Percentiles rank a stretch among this genome's conserved stretches.
phyloP scores from a whole-genome alignment of 2,797 vertebrate genomes.

The Enteromius radiatus region DNA sequence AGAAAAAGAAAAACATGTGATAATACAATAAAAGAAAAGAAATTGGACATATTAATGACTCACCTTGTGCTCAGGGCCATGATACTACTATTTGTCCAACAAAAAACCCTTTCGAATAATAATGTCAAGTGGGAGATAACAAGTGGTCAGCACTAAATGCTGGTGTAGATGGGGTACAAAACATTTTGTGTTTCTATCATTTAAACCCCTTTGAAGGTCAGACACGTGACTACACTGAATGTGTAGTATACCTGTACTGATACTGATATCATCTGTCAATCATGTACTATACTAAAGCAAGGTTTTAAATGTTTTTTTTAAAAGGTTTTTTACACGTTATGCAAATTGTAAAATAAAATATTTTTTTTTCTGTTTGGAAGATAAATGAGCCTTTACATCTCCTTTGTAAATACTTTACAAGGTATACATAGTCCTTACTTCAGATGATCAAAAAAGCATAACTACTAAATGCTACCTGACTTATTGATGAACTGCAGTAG shows the following conservation, averaged over 20 bases:
- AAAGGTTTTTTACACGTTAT: too few relatives aligned
- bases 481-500: too few relatives aligned
- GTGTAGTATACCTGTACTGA: neutral
- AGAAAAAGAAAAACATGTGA: too few relatives aligned
- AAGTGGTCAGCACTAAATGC: neutral
- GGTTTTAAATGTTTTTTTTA: neutral
- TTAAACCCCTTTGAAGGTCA: neutral
- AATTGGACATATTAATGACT: neutral
- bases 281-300: neutral
- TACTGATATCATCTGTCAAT: neutral
- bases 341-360: too few relatives aligned
- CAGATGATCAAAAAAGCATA: too few relatives aligned
- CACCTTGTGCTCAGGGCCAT: neutral
- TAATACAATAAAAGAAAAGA: neutral
- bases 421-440: too few relatives aligned
- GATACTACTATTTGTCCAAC: neutral
- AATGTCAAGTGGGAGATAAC: neutral
- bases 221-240: neutral
- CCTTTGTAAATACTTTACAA: too few relatives aligned
- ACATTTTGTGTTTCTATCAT: neutral
- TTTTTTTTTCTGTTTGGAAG: too few relatives aligned
- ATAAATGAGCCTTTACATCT: too few relatives aligned
- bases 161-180: neutral
- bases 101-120: neutral
- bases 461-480: too few relatives aligned